These are phyloP conservation scores for Pimpla rufipes DNA, from an alignment of 2,888 invertebrate species.

Conservation along the genomic window DNA sequence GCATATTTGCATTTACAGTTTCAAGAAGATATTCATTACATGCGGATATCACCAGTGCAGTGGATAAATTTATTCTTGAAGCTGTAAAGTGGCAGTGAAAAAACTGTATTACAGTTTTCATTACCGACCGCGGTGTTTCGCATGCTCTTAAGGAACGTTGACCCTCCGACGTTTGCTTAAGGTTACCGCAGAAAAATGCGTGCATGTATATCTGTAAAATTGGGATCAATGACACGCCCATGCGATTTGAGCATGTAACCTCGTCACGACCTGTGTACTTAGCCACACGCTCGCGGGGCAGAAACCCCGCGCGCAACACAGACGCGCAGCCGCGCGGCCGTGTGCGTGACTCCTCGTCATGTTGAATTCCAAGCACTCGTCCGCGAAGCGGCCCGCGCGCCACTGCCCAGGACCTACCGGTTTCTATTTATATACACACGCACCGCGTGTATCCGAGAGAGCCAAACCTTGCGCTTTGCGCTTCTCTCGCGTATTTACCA, in stretches of 20 bases:
- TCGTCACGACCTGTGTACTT: constrained; percentile 75
- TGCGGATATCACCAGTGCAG: too few relatives aligned
- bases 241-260: constrained; percentile 59
- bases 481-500: constrained; percentile 54
- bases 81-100: too few relatives aligned
- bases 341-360: constrained; percentile 69
- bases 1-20: too few relatives aligned
- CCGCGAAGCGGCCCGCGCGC: constrained; percentile 41
- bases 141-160: not conserved
- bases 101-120: too few relatives aligned
- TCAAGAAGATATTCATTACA: too few relatives aligned
- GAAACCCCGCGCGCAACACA: not conserved
- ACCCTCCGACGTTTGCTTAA: not conserved
- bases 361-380: constrained; percentile 81
- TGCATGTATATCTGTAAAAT: constrained; percentile 62
- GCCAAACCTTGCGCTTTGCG: constrained; percentile 62
- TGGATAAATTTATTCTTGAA: too few relatives aligned
- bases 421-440: constrained; percentile 82
- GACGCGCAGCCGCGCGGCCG: not conserved
- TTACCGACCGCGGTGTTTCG: too few relatives aligned
- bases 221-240: constrained; percentile 81
- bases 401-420: constrained; percentile 80
- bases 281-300: constrained; percentile 62
- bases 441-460: constrained; percentile 66
- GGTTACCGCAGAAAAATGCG: not conserved